These are phyloP conservation scores for Platorchestia sp. DNA, from an alignment of 1,140 invertebrate genomes.

Conservation along the genomic window DNA sequence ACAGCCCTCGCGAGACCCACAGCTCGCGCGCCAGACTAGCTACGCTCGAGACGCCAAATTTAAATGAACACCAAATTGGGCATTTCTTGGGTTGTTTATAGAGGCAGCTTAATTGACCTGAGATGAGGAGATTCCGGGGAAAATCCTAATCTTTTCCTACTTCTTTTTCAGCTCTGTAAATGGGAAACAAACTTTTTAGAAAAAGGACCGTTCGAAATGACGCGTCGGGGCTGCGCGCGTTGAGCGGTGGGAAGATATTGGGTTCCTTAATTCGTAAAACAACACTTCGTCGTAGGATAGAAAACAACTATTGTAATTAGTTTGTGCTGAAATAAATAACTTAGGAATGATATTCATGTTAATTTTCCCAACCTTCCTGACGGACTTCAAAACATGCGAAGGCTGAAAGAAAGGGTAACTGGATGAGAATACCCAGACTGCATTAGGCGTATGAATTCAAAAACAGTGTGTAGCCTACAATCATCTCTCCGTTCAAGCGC, in stretches of 20 bases:
- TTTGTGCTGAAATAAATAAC: too few relatives aligned
- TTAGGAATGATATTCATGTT: background rate
- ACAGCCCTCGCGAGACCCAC: background rate
- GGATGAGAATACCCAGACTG: too few relatives aligned
- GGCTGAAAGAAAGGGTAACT: background rate
- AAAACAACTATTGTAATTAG: too few relatives aligned
- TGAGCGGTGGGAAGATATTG: background rate
- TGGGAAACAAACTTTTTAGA: background rate
- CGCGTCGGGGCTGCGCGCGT: background rate
- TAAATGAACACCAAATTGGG: constrained; percentile 53
- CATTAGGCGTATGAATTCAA: too few relatives aligned
- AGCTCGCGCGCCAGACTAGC: background rate
- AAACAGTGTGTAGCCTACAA: too few relatives aligned
- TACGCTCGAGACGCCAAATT: constrained; percentile 3
- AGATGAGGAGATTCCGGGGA: background rate
- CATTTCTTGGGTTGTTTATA: constrained; percentile 45
- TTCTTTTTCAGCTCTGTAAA: background rate
- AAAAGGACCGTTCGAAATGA: background rate
- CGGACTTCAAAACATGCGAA: background rate
- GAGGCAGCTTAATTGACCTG: constrained; percentile 40
- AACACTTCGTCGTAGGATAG: background rate
- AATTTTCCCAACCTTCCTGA: background rate
- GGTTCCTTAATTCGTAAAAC: background rate
- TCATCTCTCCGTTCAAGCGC: too few relatives aligned
- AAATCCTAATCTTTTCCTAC: constrained; percentile 2